A percentile compares a stretch with the other conserved stretches of the same genome.
phyloP scores from a whole-genome alignment of 2,888 invertebrate genomes.

The Scaptomyza caliginosa region DNA sequence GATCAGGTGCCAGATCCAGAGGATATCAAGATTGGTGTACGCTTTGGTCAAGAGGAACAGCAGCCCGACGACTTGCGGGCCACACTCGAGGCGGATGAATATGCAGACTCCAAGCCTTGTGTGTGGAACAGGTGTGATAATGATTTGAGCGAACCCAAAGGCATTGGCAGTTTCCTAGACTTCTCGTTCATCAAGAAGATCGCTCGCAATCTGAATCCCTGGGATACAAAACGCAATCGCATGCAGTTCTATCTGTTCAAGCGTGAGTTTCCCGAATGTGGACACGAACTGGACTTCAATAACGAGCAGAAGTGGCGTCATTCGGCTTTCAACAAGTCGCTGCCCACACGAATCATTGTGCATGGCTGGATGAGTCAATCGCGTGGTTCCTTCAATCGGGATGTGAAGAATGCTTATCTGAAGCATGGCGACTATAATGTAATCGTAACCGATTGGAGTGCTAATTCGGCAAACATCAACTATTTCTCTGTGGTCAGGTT shows the following conservation, averaged over 20 bases:
- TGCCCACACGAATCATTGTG: slow-evolving; percentile 78
- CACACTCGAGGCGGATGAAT: slow-evolving; percentile 63
- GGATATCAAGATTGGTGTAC: slow-evolving; percentile 28
- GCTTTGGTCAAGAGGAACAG: slow-evolving; percentile 43
- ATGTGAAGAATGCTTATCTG: slow-evolving; percentile 78
- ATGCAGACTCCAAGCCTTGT: slow-evolving; percentile 58
- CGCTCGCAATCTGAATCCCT: slow-evolving; percentile 74
- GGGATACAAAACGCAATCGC: slow-evolving; percentile 48
- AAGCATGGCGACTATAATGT: slow-evolving; percentile 73
- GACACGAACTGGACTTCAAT: slow-evolving; percentile 60
- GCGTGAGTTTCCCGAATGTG: slow-evolving; percentile 70
- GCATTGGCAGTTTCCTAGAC: slow-evolving; percentile 69
- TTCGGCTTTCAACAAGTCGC: slow-evolving; percentile 71
- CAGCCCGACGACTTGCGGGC: slow-evolving; percentile 37
- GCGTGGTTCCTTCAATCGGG: slow-evolving; percentile 76
- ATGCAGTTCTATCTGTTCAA: slow-evolving; percentile 79
- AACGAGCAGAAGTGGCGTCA: slow-evolving; percentile 48
- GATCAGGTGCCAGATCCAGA: slow-evolving; percentile 42
- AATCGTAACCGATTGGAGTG: slow-evolving; percentile 81
- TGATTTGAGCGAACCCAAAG: slow-evolving; percentile 63
- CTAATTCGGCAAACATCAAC: slow-evolving; percentile 74
- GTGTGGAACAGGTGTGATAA: slow-evolving; percentile 78
- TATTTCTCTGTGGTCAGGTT: slow-evolving; percentile 76
- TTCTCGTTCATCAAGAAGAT: slow-evolving; percentile 72
- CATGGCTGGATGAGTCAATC: slow-evolving; percentile 82